Evolutionary conservation across 1,140 invertebrate genomes (phyloP).

Genomic region (Temnothorax nylanderi): DNA sequence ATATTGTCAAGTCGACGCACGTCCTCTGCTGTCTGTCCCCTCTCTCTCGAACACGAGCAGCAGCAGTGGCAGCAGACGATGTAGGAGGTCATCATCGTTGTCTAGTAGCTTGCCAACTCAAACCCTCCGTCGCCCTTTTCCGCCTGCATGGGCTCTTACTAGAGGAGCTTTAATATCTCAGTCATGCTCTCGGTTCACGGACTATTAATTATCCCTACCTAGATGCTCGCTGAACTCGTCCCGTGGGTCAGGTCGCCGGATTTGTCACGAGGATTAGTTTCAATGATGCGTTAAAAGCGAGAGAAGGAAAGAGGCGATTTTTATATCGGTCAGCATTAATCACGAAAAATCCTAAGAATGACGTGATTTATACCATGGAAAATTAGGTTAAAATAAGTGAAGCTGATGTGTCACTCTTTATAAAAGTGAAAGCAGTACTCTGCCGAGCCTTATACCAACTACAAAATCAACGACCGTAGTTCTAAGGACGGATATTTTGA

Average conservation of each 20-base stretch:
- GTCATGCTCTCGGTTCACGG: slow-evolving; percentile 39
- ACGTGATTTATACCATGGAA: neutral
- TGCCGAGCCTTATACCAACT: neutral
- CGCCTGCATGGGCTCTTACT: slow-evolving; percentile 15
- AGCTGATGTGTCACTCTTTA: neutral
- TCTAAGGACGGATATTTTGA: neutral
- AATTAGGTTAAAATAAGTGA: neutral
- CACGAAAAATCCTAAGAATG: neutral
- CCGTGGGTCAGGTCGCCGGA: slow-evolving; percentile 44
- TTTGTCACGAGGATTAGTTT: slow-evolving; percentile 40
- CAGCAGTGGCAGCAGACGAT: slow-evolving; percentile 21
- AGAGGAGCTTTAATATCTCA: slow-evolving; percentile 55
- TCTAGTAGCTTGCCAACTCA: slow-evolving; percentile 51
- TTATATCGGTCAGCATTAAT: neutral
- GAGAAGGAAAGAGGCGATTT: neutral
- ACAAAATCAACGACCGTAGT: neutral
- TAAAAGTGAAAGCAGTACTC: neutral
- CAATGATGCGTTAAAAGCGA: slow-evolving; percentile 14
- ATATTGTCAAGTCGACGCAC: slow-evolving; percentile 58
- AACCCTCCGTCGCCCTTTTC: slow-evolving; percentile 35
- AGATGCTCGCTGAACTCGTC: slow-evolving; percentile 34
- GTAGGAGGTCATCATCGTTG: slow-evolving; percentile 55
- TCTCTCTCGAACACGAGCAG: neutral
- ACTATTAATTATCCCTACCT: slow-evolving; percentile 54
- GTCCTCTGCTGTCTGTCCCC: neutral